phyloP scores from a whole-genome alignment of 2,113 vertebrate genomes.

The Ptilonorhynchus violaceus region DNA sequence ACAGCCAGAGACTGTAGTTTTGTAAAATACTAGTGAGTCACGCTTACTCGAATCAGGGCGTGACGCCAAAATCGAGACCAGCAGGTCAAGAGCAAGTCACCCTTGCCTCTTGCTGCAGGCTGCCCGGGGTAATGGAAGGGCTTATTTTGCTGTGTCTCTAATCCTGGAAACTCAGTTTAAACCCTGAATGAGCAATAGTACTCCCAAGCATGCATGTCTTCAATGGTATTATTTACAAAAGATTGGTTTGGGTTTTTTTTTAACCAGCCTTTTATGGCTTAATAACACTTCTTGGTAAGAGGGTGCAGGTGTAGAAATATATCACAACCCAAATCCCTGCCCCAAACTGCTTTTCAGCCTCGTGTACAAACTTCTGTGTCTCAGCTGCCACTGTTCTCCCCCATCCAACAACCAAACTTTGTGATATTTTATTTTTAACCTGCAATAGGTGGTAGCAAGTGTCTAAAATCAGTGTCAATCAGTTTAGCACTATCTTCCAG shows the following conservation, averaged over 20 bases:
- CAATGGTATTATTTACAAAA: not conserved
- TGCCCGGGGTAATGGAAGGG: not conserved
- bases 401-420: not conserved
- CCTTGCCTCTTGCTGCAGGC: rapidly evolving
- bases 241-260: not conserved
- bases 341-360: not conserved
- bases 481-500: not conserved
- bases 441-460: not conserved
- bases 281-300: not conserved
- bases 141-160: not conserved
- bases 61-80: not conserved
- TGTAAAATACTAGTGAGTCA: not conserved
- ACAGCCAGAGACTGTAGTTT: not conserved
- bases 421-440: not conserved
- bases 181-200: not conserved
- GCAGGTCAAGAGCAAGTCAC: not conserved
- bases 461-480: not conserved
- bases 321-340: not conserved
- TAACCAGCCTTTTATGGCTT: not conserved
- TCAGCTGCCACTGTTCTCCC: not conserved
- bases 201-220: not conserved
- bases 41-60: not conserved
- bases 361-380: not conserved
- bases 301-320: not conserved
- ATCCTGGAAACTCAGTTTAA: not conserved